Evolutionary conservation across 2,113 vertebrate genomes (phyloP).

Genomic region (Chaetorhynchus papuensis): DNA sequence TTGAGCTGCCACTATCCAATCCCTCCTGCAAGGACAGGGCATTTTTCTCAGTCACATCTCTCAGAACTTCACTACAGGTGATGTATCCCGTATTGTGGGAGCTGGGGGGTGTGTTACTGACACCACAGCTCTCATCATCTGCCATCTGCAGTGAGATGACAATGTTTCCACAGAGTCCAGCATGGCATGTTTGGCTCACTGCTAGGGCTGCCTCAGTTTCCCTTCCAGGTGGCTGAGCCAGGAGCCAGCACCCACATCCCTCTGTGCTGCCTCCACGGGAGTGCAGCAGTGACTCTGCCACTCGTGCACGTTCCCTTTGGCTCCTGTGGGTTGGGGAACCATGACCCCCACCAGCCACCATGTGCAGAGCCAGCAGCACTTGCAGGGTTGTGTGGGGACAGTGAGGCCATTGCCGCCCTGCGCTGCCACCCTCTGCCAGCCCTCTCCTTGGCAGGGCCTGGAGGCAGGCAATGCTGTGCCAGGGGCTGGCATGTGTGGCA

Average conservation of each 20-base stretch:
- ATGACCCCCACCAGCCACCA: fast-evolving
- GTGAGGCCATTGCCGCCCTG: not conserved
- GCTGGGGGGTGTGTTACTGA: not conserved
- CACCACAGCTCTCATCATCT: not conserved
- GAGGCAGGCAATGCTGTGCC: not conserved
- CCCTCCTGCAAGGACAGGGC: not conserved
- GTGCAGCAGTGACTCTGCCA: not conserved
- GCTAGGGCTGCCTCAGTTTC: not conserved
- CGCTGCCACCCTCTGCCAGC: not conserved
- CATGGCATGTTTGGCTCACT: fast-evolving
- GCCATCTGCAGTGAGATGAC: not conserved
- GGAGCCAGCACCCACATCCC: not conserved
- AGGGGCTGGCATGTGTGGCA: not conserved
- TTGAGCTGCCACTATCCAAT: not conserved
- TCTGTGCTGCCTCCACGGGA: fast-evolving
- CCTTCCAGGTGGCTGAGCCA: not conserved
- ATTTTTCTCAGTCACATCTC: not conserved
- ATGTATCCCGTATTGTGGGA: not conserved
- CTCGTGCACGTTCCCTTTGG: fast-evolving
- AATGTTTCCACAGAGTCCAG: not conserved
- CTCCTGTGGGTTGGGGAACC: not conserved
- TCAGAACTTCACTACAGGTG: not conserved
- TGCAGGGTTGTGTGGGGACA: fast-evolving
- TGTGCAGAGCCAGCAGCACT: not conserved
- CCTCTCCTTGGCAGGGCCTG: not conserved